Evolutionary conservation across 2,797 vertebrate species (phyloP).

Genomic region (Argya squamiceps): DNA sequence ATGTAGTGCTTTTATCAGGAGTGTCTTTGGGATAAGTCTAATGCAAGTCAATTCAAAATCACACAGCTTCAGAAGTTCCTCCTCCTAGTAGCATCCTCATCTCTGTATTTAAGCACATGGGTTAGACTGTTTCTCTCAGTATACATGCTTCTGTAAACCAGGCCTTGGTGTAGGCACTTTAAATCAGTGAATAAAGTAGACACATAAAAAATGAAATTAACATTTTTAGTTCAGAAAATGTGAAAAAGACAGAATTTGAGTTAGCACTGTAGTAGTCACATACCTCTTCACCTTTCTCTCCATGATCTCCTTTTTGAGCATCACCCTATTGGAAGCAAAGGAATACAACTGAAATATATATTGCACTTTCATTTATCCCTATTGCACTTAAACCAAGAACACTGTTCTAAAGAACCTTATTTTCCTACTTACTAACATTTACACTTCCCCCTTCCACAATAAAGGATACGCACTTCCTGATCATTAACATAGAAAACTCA

Average conservation of each 20-base stretch:
- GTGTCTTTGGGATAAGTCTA: not conserved
- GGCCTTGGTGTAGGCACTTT: not conserved
- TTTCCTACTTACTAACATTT: not conserved
- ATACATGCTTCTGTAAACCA: not conserved
- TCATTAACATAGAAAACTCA: not conserved
- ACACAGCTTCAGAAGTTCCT: not conserved
- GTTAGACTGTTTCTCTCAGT: not conserved
- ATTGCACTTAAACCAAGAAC: not conserved
- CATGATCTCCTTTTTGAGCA: constrained; percentile 79
- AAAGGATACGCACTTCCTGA: not conserved
- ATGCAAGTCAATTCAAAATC: not conserved
- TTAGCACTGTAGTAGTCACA: not conserved
- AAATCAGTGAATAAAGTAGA: not conserved
- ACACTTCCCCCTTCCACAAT: not conserved
- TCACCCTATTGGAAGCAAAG: constrained; percentile 78
- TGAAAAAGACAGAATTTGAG: not conserved
- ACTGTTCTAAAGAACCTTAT: not conserved
- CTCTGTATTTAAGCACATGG: not conserved
- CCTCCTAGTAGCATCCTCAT: not conserved
- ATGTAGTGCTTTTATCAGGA: not conserved
- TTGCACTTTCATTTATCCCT: not conserved
- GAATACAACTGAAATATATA: not conserved
- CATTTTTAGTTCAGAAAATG: not conserved
- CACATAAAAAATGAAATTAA: not conserved
- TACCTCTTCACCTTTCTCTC: constrained; percentile 83